Conservation (phyloP, 2,113 vertebrate species). For the Geothlypis trichas region DNA sequence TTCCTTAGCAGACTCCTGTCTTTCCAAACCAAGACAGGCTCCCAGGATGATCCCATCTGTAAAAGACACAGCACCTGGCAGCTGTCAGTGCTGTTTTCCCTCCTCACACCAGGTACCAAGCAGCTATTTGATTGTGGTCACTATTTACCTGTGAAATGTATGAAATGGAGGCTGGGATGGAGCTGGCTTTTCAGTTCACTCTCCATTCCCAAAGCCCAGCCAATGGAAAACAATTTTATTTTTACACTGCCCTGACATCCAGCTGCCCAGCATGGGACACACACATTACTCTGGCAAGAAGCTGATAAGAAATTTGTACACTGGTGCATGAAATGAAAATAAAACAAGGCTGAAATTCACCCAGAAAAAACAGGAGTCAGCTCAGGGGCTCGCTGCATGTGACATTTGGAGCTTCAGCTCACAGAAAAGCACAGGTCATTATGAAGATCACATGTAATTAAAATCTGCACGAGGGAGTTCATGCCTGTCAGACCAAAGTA, state of each 20-base stretch:
- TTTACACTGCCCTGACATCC: not conserved
- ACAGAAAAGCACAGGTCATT: not conserved
- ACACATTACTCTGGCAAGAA: not conserved
- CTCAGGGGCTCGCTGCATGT: accelerated
- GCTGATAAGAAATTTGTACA: conserved; percentile 46
- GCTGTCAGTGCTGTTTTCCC: not conserved
- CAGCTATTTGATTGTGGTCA: not conserved
- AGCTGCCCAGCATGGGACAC: not conserved
- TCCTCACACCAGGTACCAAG: not conserved
- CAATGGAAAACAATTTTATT: not conserved
- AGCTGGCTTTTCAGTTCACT: not conserved
- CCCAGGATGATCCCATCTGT: not conserved
- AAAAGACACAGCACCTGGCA: not conserved
- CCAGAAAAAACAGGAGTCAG: not conserved
- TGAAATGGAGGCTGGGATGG: not conserved
- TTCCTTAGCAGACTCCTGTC: too few species aligned
- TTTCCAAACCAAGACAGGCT: too few species aligned
- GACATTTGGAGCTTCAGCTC: not conserved
- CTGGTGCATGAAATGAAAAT: not conserved
- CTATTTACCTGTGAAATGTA: not conserved
- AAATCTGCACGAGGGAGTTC: not conserved
- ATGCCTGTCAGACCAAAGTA: not conserved
- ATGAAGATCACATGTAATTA: not conserved
- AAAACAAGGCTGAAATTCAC: conserved; percentile 16
- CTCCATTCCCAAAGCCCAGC: not conserved